Evolutionary conservation across 2,797 vertebrate genomes (phyloP), one percentile per base, ranked within the genome.

Genomic region (Corythornis leucogaster): DNA sequence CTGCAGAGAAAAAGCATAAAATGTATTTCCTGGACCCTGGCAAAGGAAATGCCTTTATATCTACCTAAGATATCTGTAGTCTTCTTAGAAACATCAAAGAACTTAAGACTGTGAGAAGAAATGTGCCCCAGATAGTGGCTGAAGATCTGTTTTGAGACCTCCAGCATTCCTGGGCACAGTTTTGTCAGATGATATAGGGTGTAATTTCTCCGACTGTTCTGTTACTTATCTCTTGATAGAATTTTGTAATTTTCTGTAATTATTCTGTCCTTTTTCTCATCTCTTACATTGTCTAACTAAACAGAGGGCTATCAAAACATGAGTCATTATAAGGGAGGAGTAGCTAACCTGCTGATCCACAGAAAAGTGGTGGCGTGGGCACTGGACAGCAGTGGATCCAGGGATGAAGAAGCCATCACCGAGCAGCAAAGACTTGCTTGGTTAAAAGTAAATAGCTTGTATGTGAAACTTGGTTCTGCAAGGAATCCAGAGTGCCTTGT

Each of bases 11-110:
- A 74, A 14, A 4, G 3, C 10, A 40, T 87, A 59, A 80, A 87
- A 40, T 64, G 31, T 64, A n/a, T 71, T 75, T 38, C 5, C 50
- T 67, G 31, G 30, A 31, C 11, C 28, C 18, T 63, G 26, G 13
- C 7, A 53, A 76, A 77, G 5, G 8, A 40, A 40, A 40, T 40
- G 14, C 13, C 38, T 40, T 40, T 40, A 40, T 40, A 40, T 40
- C 8, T 58, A 18, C 1, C 1, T 51, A 42, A 71, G 15, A 15
- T 12, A 51, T 42, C 17, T 30, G 0, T 2, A 9, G 53, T 67
- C 4, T 1, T 38, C 48, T 63, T 69, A 58, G 61, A 92, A 78
- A 38, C 9, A 25, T 46, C 7, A 20, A 73, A 31, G 33, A 76
- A 9, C 30, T 53, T 58, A 22, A 70, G 51, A 54, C 16, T 19